phyloP scores from a whole-genome alignment of 2,888 invertebrate genomes.

The Brachynemurus nebulosus region DNA sequence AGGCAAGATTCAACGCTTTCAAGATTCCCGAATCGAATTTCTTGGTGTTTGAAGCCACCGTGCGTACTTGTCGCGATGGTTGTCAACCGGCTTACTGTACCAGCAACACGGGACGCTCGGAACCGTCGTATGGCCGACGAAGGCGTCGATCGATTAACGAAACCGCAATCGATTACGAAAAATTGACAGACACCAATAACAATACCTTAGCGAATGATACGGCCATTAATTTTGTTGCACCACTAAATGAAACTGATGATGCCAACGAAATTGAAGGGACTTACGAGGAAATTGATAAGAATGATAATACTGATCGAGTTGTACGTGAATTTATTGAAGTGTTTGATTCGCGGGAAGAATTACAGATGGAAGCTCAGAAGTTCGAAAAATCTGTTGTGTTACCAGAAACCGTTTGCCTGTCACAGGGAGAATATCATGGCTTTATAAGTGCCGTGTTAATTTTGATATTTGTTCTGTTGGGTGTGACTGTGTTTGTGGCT shows the following conservation, averaged over 20 bases:
- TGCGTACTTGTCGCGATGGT: constrained; percentile 74
- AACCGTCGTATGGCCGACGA: constrained; percentile 68
- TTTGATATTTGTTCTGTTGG: constrained; percentile 57
- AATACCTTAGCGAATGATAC: constrained; percentile 12
- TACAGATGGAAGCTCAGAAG: constrained; percentile 50
- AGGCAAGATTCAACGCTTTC: constrained; percentile 86
- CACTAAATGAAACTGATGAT: constrained; percentile 18
- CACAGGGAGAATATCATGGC: constrained; percentile 72
- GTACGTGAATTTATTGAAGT: constrained; percentile 86
- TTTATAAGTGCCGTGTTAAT: constrained; percentile 66
- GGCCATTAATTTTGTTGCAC: constrained; percentile 10
- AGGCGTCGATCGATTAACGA: constrained; percentile 40
- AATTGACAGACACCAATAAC: constrained; percentile 20
- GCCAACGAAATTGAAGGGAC: constrained; percentile 24
- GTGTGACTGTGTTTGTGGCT: constrained; percentile 57
- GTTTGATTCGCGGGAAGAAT: constrained; percentile 64
- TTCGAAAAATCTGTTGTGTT: constrained; percentile 52
- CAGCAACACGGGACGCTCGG: constrained; percentile 61
- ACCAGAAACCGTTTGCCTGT: constrained; percentile 60
- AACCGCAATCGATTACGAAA: constrained; percentile 19
- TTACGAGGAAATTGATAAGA: constrained; percentile 34
- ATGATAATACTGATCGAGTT: constrained; percentile 55
- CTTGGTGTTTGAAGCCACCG: constrained; percentile 84
- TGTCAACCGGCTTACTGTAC: constrained; percentile 85
- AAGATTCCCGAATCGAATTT: constrained; percentile 91